Conservation (phyloP, 1,140 invertebrate species). For the Bombus soroeensis region DNA sequence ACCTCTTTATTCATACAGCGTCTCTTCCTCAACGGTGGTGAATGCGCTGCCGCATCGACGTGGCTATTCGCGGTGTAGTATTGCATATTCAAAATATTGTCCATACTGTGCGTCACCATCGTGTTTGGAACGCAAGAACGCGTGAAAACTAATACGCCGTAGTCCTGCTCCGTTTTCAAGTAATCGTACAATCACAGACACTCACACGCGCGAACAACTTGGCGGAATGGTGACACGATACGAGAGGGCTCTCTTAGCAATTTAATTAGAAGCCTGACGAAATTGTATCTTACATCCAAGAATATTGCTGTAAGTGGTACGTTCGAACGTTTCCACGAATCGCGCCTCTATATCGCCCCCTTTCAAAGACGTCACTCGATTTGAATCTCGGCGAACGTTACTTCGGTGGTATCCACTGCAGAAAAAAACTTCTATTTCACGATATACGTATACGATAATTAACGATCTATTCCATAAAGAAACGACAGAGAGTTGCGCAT, state of each 20-base stretch:
- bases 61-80: conserved; percentile 75
- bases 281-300: conserved; percentile 4
- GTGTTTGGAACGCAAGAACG: conserved; percentile 25
- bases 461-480: neutral
- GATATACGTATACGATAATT: neutral
- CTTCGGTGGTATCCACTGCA: neutral
- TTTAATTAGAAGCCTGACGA: neutral
- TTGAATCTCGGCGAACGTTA: neutral
- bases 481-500: neutral
- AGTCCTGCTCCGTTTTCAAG: neutral
- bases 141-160: neutral
- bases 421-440: neutral
- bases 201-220: neutral
- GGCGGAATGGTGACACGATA: neutral
- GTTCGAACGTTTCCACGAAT: conserved; percentile 18
- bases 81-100: conserved; percentile 81
- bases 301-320: neutral
- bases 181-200: neutral
- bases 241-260: neutral
- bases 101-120: conserved; percentile 82
- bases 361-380: neutral
- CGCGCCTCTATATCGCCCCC: neutral
- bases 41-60: conserved; percentile 67
- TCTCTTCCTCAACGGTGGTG: conserved; percentile 74
- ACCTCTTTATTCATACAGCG: conserved; percentile 81